Evolutionary conservation across 64 coral and sea anemone species (phyloP).

Genomic region (Orbicella faveolata): DNA sequence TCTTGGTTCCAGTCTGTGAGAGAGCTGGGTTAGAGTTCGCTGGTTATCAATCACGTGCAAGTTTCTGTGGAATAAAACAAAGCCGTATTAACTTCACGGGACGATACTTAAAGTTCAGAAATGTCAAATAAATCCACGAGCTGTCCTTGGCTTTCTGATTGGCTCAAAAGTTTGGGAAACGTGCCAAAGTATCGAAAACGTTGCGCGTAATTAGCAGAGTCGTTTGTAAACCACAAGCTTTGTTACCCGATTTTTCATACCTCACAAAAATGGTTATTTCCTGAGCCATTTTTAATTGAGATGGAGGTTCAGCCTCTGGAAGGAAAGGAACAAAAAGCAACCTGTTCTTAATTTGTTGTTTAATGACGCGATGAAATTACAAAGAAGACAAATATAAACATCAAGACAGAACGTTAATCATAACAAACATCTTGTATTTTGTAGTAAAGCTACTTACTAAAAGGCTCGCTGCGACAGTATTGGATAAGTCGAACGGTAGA

Average conservation of each 20-base stretch:
- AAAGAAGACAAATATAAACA: too few species aligned
- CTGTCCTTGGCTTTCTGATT: too few species aligned
- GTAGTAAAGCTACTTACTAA: conserved; percentile 18
- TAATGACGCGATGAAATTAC: too few species aligned
- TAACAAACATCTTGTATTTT: not conserved
- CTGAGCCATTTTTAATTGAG: conserved; percentile 1
- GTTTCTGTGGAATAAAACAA: conserved; percentile 16
- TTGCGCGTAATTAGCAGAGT: too few species aligned
- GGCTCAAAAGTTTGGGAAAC: too few species aligned
- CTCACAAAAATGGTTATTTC: conserved; percentile 50
- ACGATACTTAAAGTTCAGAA: too few species aligned
- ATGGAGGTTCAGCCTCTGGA: conserved; percentile 36
- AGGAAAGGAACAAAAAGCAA: not conserved
- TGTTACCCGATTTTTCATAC: not conserved
- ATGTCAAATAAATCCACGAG: too few species aligned
- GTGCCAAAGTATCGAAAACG: too few species aligned
- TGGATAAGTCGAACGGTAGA: conserved; percentile 39
- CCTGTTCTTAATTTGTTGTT: not conserved
- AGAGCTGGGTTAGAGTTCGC: conserved; percentile 53
- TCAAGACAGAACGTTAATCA: too few species aligned
- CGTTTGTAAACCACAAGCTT: too few species aligned
- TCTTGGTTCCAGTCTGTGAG: conserved; percentile 48
- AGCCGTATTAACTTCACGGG: too few species aligned
- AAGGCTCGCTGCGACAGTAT: conserved; percentile 51
- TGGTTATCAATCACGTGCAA: conserved; percentile 53